phyloP scores from a whole-genome alignment of 2,888 invertebrate species.

The Xestia ashworthii region DNA sequence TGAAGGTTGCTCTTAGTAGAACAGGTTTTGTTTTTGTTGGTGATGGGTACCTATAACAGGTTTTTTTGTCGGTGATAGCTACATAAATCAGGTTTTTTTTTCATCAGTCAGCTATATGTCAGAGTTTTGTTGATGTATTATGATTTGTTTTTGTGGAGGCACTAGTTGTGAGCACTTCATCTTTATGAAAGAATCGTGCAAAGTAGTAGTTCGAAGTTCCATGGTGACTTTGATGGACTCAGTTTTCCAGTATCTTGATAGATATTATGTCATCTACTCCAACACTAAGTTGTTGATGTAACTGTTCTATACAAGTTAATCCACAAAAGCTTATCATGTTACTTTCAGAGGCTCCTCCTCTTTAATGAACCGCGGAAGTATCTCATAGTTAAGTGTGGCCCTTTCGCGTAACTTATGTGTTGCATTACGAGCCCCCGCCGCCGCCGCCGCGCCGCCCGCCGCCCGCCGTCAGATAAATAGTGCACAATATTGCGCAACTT shows the following conservation, averaged over 20 bases:
- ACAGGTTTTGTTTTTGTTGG: constrained; percentile 26
- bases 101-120: constrained; percentile 6
- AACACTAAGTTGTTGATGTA: constrained; percentile 3
- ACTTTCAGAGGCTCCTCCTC: constrained; percentile 13
- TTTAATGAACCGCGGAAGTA: constrained; percentile 28
- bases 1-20: constrained; percentile 34
- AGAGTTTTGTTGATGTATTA: constrained; percentile 24
- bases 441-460: neutral
- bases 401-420: constrained; percentile 32
- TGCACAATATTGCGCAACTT: constrained; percentile 45
- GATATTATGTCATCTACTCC: neutral
- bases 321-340: constrained; percentile 11
- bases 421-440: constrained; percentile 26
- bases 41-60: constrained; percentile 29
- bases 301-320: neutral
- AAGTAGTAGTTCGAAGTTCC: neutral
- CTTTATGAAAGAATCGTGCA: neutral
- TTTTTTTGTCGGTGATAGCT: constrained; percentile 25
- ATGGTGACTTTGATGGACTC: neutral
- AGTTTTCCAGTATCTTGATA: neutral
- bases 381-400: constrained; percentile 8
- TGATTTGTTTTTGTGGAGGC: constrained; percentile 28
- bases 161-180: neutral
- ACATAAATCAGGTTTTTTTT: constrained; percentile 39
- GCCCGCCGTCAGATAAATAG: constrained; percentile 19